A percentile compares a stretch with the other conserved stretches of the same genome.
phyloP scores from a whole-genome alignment of 1,140 invertebrate species.

The Caenorhabditis remanei region DNA sequence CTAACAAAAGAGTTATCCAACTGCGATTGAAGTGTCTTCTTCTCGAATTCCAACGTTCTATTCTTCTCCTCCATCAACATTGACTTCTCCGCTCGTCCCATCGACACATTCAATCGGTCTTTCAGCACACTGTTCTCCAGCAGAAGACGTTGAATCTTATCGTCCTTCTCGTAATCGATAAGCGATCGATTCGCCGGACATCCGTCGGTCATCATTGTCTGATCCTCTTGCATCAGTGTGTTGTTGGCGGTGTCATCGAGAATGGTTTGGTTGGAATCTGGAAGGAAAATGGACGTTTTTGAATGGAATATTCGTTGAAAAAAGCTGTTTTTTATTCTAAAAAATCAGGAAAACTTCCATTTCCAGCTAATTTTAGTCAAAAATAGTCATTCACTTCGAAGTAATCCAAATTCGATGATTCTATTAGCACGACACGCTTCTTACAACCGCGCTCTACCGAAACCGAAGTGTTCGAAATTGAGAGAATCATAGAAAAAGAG shows the following conservation, averaged over 20 bases:
- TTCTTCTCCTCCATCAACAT: slow-evolving; percentile 7
- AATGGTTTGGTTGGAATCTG: not conserved
- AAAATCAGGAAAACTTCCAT: no score
- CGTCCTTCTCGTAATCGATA: slow-evolving; percentile 36
- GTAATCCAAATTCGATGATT: no score
- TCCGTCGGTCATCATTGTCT: slow-evolving; percentile 32
- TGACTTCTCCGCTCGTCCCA: slow-evolving; percentile 1
- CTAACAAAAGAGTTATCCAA: slow-evolving; percentile 37
- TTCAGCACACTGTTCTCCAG: slow-evolving; percentile 32
- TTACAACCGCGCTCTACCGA: no score
- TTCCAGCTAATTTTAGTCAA: no score
- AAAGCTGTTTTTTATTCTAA: no score
- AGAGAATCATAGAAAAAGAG: no score
- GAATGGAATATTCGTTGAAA: not conserved
- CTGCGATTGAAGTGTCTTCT: slow-evolving; percentile 13
- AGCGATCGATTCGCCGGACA: slow-evolving; percentile 19
- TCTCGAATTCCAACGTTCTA: slow-evolving; percentile 4
- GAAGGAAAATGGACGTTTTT: not conserved
- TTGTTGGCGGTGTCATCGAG: not conserved
- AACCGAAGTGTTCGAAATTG: no score
- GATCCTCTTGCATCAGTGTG: not conserved
- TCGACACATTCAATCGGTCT: slow-evolving; percentile 29
- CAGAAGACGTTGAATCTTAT: slow-evolving; percentile 40
- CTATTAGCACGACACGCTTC: no score
- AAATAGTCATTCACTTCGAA: no score